A percentile compares a stretch with the other conserved stretches of the same genome.
Evolutionary conservation across 2,113 vertebrate genomes (phyloP).

Genomic region (Osmerus mordax): DNA sequence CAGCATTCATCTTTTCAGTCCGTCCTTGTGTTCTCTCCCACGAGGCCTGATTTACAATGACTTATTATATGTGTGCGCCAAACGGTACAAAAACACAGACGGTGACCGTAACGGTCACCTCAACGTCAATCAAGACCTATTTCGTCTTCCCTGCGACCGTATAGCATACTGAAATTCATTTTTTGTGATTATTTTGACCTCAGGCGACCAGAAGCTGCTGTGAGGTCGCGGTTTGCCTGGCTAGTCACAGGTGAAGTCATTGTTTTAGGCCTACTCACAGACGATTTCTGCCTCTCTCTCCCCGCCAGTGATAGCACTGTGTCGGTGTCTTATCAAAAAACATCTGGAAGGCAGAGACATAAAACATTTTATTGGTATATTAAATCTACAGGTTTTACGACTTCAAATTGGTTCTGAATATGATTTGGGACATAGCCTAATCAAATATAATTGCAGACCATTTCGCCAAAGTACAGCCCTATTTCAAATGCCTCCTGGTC

Average conservation of each 20-base stretch:
- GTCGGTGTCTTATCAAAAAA: conserved; percentile 11
- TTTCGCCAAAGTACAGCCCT: background rate
- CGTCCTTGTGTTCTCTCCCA: no score
- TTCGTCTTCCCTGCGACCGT: background rate
- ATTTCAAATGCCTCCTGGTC: no score
- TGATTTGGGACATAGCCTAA: background rate
- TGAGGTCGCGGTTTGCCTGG: conserved; percentile 13
- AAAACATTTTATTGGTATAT: conserved; percentile 45
- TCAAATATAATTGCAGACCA: background rate
- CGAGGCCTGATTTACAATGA: no score
- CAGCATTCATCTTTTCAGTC: no score
- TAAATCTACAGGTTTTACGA: conserved; percentile 23
- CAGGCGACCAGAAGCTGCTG: conserved; percentile 32
- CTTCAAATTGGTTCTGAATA: conserved; percentile 18
- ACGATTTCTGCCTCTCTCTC: conserved; percentile 18
- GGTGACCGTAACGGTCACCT: no score
- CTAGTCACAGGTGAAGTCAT: conserved; percentile 1
- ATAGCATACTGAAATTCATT: conserved; percentile 20
- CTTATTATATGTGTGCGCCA: no score
- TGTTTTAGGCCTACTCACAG: background rate
- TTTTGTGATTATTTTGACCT: conserved; percentile 47
- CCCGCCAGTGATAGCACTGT: background rate
- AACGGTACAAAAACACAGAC: no score
- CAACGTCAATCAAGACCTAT: no score
- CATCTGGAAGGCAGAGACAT: conserved; percentile 36